Evolutionary conservation across 2,797 vertebrate species (phyloP).

Genomic region (Dendrocincla tyrannina): DNA sequence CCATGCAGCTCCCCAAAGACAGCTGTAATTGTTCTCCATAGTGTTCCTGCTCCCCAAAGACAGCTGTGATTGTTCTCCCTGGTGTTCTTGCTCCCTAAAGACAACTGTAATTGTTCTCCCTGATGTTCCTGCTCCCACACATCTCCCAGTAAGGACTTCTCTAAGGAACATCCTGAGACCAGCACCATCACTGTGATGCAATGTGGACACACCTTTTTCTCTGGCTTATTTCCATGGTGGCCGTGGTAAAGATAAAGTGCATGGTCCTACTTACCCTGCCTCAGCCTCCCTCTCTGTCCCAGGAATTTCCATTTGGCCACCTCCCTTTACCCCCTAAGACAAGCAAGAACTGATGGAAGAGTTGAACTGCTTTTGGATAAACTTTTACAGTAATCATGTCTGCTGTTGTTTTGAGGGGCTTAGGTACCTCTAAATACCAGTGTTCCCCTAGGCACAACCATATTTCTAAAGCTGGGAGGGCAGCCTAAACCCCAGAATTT

Average conservation of each 20-base stretch:
- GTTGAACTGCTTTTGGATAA: background rate
- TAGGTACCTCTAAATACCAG: background rate
- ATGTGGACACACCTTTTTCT: background rate
- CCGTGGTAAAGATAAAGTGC: background rate
- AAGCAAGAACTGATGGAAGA: background rate
- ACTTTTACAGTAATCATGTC: background rate
- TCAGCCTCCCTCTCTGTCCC: background rate
- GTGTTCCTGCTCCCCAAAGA: background rate
- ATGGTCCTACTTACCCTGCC: background rate
- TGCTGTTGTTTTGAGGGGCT: background rate
- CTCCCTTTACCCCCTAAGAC: background rate
- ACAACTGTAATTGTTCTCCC: background rate
- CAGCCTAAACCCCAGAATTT: background rate
- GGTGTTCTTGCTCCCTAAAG: background rate
- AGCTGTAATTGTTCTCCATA: background rate
- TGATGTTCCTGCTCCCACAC: background rate
- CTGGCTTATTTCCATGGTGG: background rate
- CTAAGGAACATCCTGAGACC: background rate
- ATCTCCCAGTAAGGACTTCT: background rate
- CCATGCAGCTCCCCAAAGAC: background rate
- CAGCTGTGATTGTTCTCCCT: background rate
- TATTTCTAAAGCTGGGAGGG: background rate
- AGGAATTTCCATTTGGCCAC: background rate
- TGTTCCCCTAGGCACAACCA: rapidly evolving
- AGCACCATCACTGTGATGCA: rapidly evolving